phyloP scores from a whole-genome alignment of 2,113 vertebrate species.

The Salvelinus sp. region DNA sequence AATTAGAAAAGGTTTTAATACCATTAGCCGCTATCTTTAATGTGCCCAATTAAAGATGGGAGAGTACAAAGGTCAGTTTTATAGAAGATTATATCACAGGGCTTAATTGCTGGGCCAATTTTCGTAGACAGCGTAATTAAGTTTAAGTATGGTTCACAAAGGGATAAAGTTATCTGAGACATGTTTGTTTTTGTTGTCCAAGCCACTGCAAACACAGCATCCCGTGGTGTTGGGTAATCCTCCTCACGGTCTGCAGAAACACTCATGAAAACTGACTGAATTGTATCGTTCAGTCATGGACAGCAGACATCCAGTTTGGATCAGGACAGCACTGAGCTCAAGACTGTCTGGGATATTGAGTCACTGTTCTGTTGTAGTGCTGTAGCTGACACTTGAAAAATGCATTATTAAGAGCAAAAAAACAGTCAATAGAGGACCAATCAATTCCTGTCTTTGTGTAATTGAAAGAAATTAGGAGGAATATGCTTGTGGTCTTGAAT shows the following conservation, averaged over 20 bases:
- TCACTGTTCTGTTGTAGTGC: not conserved
- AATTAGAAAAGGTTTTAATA: slow-evolving; percentile 13
- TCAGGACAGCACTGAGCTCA: not conserved
- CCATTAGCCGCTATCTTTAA: slow-evolving; percentile 16
- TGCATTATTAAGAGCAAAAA: slow-evolving; percentile 31
- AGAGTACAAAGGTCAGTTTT: slow-evolving; percentile 13
- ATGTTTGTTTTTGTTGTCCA: not conserved
- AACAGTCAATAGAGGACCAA: slow-evolving; percentile 21
- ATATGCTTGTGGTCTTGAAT: slow-evolving; percentile 26
- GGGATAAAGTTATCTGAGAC: not conserved
- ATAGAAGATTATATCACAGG: slow-evolving; percentile 18
- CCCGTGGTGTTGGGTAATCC: not conserved
- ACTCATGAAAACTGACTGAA: not conserved
- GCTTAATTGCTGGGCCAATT: slow-evolving; percentile 7
- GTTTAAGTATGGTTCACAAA: not conserved
- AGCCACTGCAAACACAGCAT: not conserved
- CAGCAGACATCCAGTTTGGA: not conserved
- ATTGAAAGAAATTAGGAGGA: slow-evolving; percentile 27
- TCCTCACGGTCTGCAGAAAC: not conserved
- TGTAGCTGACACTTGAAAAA: slow-evolving; percentile 19
- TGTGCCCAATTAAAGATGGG: slow-evolving; percentile 13
- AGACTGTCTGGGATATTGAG: not conserved
- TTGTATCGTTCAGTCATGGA: not conserved
- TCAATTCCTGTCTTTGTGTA: slow-evolving; percentile 24
- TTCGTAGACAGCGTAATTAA: not conserved